Evolutionary conservation across 2,797 vertebrate genomes (phyloP), one percentile per base, ranked within the genome.

Genomic region (Pangasius macronema): DNA sequence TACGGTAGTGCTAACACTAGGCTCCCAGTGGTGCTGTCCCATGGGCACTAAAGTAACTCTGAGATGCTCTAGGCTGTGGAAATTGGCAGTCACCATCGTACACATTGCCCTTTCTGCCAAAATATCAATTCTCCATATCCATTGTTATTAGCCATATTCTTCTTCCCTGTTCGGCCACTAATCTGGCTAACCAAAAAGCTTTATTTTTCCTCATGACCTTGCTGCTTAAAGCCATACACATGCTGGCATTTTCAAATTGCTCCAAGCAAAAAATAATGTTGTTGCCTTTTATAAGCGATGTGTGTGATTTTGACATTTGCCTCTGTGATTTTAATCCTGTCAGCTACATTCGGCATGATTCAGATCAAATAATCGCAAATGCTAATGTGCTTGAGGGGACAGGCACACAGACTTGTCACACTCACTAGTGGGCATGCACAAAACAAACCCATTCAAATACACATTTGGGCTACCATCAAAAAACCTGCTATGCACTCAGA

Each of bases 301-400:
- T 93, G 93, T 92, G 87, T 89, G 89, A 92, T 82, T 89, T 88
- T 87, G 89, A 92, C 92, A 94, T 94, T 92, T 92, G 91, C 89
- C 87, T 91, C 87, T 86, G 89, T 89, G 91, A 90, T 90, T 87
- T 82, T 93, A 92, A 93, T 93, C 90, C 90, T 85, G 86, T 83
- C 73, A 55, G 86, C 79, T 84, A 85, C 92, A 91, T 93, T 93
- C 84, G 89, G 91, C 77, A 90, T 91, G 93, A 93, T 91, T 93
- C 86, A 90, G 88, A 85, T 92, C 55, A 91, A 92, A 92, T 93
- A 76, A 89, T 90, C 88, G 88, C 87, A 92, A 87, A 92, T 91
- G 89, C 85, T 91, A 92, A 90, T 92, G 84, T 85, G 53, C 83
- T 91, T 65, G 53, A 87, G 90, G 87, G 72, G 85, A 90, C 88